Conservation (phyloP, 2,888 invertebrate genomes). For the Epinotia bilunana region DNA sequence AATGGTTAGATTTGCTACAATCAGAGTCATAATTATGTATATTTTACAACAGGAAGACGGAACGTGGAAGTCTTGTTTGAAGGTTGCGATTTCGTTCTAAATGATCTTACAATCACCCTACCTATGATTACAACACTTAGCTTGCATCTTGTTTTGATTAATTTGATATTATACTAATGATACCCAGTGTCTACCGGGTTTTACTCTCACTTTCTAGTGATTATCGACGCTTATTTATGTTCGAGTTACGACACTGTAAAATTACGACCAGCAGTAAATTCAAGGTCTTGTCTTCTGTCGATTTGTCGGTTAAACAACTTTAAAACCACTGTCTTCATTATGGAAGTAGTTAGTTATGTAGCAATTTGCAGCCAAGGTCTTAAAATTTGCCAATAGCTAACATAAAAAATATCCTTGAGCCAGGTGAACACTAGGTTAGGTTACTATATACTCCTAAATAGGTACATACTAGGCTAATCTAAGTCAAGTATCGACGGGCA, state of each 20-base stretch:
- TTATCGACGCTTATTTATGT: slow-evolving; percentile 27
- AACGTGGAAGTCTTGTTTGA: slow-evolving; percentile 37
- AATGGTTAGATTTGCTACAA: slow-evolving; percentile 6
- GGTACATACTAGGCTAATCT: slow-evolving; percentile 42
- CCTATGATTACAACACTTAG: slow-evolving; percentile 3
- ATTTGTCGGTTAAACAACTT: slow-evolving; percentile 9
- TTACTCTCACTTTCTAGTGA: slow-evolving; percentile 31
- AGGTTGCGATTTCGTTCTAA: slow-evolving; percentile 35
- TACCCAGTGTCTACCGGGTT: slow-evolving; percentile 17
- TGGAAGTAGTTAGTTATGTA: slow-evolving; percentile 15
- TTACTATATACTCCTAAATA: slow-evolving; percentile 34
- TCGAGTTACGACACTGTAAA: slow-evolving; percentile 24
- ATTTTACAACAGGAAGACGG: slow-evolving; percentile 35
- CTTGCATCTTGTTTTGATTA: slow-evolving; percentile 24
- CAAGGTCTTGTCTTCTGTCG: slow-evolving; percentile 21
- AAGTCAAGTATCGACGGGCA: slow-evolving; percentile 30
- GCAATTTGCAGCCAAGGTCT: slow-evolving; percentile 36
- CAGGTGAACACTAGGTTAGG: slow-evolving; percentile 29
- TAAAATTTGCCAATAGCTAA: slow-evolving; percentile 20
- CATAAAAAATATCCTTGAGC: slow-evolving; percentile 41
- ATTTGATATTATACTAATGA: slow-evolving; percentile 36
- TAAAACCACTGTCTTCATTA: slow-evolving; percentile 14
- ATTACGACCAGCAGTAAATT: slow-evolving; percentile 10
- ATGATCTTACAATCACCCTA: slow-evolving; percentile 33
- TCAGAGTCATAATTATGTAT: slow-evolving; percentile 15